Conservation (phyloP, 2,888 invertebrate species). For the Tenthredo amoena region DNA sequence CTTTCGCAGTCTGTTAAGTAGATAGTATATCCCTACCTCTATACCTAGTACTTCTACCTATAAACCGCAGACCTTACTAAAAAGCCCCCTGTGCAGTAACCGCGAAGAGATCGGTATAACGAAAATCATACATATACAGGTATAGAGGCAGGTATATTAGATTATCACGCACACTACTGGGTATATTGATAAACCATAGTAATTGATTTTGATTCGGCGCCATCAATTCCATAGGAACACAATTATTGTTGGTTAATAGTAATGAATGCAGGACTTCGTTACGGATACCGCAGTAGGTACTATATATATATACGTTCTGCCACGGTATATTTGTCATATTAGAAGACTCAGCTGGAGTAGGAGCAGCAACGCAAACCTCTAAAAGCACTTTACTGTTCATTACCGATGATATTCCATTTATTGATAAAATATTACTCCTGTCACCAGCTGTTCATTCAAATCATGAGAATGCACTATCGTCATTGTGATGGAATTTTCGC, state of each 20-base stretch:
- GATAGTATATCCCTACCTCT: neutral
- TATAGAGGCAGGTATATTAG: neutral
- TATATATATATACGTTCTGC: neutral
- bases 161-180: neutral
- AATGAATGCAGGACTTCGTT: constrained; percentile 26
- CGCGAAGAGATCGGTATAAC: neutral
- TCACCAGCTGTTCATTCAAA: neutral
- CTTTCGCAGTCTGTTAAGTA: constrained; percentile 30
- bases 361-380: constrained; percentile 69
- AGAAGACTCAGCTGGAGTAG: constrained; percentile 65
- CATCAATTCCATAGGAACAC: constrained; percentile 70
- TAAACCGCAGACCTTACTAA: neutral
- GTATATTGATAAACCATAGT: neutral
- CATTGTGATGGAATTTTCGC: neutral
- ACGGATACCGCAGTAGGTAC: neutral
- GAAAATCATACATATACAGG: neutral
- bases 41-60: neutral
- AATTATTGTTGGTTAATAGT: constrained; percentile 22
- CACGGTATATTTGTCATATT: constrained; percentile 71
- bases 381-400: constrained; percentile 76
- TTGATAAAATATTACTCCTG: constrained; percentile 9
- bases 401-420: constrained; percentile 71
- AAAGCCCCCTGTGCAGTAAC: neutral
- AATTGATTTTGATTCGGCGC: constrained; percentile 76
- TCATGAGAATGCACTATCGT: neutral